These are phyloP conservation scores for Nesometra sesokonis DNA, from an alignment of 35 echinoderm and acorn worm genomes.

Conservation along the genomic window DNA sequence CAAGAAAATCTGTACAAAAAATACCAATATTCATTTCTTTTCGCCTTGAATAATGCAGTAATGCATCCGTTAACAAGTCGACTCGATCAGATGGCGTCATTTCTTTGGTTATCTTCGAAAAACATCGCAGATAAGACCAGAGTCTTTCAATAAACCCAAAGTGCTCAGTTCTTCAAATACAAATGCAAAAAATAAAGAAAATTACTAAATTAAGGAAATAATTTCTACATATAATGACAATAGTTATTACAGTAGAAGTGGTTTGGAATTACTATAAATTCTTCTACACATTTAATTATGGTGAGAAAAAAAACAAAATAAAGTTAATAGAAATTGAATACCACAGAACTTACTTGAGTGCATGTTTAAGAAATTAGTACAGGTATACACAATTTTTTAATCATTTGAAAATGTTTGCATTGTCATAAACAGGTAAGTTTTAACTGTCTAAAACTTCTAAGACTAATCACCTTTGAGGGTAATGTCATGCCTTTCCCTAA, in stretches of 20 bases:
- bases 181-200: no score
- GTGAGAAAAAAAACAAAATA: no score
- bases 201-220: no score
- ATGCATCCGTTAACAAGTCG: conserved; percentile 35
- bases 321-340: no score
- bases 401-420: no score
- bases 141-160: conserved; percentile 45
- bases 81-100: conserved; percentile 57
- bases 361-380: no score
- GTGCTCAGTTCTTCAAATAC: conserved; percentile 10
- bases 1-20: no score
- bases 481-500: not conserved
- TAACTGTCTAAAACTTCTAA: not conserved
- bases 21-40: conserved; percentile 17
- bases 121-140: conserved; percentile 32
- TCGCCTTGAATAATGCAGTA: conserved; percentile 21
- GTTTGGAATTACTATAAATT: not conserved
- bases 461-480: not conserved
- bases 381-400: no score
- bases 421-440: no score
- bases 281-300: not conserved
- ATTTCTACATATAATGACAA: no score
- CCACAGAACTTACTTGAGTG: no score
- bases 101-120: conserved; percentile 36
- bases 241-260: not conserved